These are phyloP conservation scores for Eremobia ochroleuca DNA, from an alignment of 2,888 invertebrate species.

Conservation along the genomic window DNA sequence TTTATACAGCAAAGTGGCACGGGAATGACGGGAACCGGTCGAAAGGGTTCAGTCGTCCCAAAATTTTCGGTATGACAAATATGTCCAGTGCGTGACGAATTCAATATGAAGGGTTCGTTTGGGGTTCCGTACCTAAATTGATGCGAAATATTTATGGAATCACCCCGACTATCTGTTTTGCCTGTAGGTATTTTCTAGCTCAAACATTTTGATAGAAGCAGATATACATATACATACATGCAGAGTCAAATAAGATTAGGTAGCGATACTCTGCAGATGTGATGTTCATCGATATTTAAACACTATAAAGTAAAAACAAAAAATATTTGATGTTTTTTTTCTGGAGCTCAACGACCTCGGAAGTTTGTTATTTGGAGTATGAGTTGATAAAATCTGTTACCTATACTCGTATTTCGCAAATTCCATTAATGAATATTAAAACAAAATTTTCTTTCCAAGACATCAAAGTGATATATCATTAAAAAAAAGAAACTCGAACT, in stretches of 20 bases:
- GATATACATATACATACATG: neutral
- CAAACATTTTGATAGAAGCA: neutral
- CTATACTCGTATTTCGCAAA: too few species aligned
- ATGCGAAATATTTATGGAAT: slow-evolving; percentile 65
- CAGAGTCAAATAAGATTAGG: neutral
- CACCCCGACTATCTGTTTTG: slow-evolving; percentile 11
- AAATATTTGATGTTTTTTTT: neutral
- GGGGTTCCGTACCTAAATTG: slow-evolving; percentile 52
- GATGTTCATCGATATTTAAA: too few species aligned
- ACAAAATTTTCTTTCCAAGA: neutral
- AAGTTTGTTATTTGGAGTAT: neutral
- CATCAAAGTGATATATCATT: slow-evolving; percentile 6
- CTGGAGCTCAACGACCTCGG: neutral
- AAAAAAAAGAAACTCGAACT: slow-evolving; percentile 32
- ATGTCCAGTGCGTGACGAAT: slow-evolving; percentile 66
- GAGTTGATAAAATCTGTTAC: neutral
- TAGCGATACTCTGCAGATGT: neutral
- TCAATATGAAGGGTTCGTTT: slow-evolving; percentile 59
- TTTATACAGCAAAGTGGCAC: slow-evolving; percentile 62
- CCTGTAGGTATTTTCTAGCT: slow-evolving; percentile 13
- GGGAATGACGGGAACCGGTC: slow-evolving; percentile 51
- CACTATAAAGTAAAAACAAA: too few species aligned
- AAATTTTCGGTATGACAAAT: slow-evolving; percentile 66
- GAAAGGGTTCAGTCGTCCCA: slow-evolving; percentile 59
- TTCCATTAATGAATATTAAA: neutral